Percentiles rank a stretch among this genome's conserved stretches.
Conservation (phyloP, 2,888 invertebrate species). For the Trachelus iudaicus region DNA sequence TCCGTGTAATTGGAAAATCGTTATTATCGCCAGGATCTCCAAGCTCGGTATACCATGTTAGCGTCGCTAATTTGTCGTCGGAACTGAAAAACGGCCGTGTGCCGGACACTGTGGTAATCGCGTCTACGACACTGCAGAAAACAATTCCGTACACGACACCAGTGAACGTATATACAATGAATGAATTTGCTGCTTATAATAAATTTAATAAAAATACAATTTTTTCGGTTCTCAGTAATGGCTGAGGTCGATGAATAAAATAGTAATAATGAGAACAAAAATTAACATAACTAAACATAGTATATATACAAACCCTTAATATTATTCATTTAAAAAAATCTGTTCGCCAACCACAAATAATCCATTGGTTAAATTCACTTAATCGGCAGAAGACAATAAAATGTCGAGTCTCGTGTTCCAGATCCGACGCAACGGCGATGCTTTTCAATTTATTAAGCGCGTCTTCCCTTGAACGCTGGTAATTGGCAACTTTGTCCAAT, state of each 20-base stretch:
- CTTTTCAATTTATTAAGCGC: neutral
- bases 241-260: neutral
- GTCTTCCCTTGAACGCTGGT: neutral
- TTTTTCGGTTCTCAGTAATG: neutral
- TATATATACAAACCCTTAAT: neutral
- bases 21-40: conserved; percentile 57
- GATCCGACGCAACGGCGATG: neutral
- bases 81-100: conserved; percentile 19
- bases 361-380: neutral
- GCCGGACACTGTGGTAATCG: conserved; percentile 30
- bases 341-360: neutral
- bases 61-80: conserved; percentile 27
- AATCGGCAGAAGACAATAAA: neutral
- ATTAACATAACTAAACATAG: neutral
- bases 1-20: conserved; percentile 64
- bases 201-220: neutral
- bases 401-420: neutral
- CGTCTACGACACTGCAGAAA: conserved; percentile 48
- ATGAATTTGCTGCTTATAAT: neutral
- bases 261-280: neutral
- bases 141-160: conserved; percentile 23
- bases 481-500: neutral
- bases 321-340: neutral
- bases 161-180: neutral
- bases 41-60: conserved; percentile 20